Base-by-base conservation (phyloP, 2,113 vertebrate species). In the Prolemur simus region DNA sequence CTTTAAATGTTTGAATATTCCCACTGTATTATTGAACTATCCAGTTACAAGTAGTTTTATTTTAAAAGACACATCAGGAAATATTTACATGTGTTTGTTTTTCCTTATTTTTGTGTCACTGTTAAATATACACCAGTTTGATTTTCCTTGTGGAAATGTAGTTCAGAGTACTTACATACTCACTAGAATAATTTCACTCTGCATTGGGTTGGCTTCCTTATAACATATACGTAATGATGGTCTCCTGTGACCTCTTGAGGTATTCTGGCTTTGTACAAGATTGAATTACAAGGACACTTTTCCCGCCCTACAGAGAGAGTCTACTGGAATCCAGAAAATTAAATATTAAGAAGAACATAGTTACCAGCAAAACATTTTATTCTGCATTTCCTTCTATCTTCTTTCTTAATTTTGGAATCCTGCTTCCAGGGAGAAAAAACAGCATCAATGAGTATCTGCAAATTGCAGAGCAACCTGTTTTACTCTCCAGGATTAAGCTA, bases 371-470 rank as follows among this genome's bases (percentile, higher is more conserved):
- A 73, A 52, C 34, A 39, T 86, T 97, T 23, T 12, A 1, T 94
- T 74, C 56, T 87, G 5, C 3, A 58, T 69, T 82, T 29, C 20
- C 18, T 84, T 39, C 60, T 73, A 4, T 60, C 39, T 58, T 77
- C 64, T 52, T 85, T 71, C n/a, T 63, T 87, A 76, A 49, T 84
- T 85, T 88, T 92, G 91, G 88, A 97, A 56, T 73, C 20, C 42
- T 91, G 32, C 34, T 73, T 97, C 82, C 39, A 68, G 54, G 69
- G 91, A 95, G 80, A 56, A 84, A 84, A 94, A 96, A 37, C 6
- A n/a, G 23, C n/a, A 73, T 8, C 18, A 83, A 94, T 92, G 42
- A 85, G 45, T 96, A 78, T 27, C 20, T 92, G 58, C 15, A 82
- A 93, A 88, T 45, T 56, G 13, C 66, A 89, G 74, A 80, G 82